These are phyloP conservation scores for Glareola pratincola DNA, from an alignment of 2,113 vertebrate genomes.

Conservation along the genomic window DNA sequence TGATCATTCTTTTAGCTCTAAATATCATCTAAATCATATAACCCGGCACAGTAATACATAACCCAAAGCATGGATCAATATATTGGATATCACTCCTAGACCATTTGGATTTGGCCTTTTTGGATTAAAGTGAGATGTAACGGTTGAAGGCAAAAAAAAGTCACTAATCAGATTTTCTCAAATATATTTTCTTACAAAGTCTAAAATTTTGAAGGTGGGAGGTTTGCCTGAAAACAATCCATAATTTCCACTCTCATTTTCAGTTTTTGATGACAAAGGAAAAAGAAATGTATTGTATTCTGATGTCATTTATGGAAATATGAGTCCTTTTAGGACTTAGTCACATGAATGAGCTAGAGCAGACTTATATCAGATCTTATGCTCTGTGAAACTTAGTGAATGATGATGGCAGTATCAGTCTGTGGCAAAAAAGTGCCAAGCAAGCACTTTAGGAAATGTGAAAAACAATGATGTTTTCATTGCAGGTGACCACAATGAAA, in stretches of 20 bases:
- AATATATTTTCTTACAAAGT: background rate
- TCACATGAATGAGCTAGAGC: background rate
- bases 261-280: background rate
- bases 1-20: background rate
- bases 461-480: background rate
- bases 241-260: background rate
- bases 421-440: background rate
- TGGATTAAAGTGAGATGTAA: background rate
- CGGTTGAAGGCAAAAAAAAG: background rate
- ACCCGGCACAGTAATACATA: background rate
- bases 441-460: background rate
- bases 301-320: background rate
- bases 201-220: background rate
- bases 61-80: background rate
- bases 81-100: background rate
- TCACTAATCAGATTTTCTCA: background rate
- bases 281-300: background rate
- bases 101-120: background rate
- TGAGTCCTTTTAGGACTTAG: background rate
- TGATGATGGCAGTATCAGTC: background rate
- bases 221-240: background rate
- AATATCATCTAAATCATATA: background rate
- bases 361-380: background rate
- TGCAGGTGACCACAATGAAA: background rate
- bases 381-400: background rate